phyloP scores from a whole-genome alignment of 2,113 vertebrate species.

The Xyrauchen texanus region DNA sequence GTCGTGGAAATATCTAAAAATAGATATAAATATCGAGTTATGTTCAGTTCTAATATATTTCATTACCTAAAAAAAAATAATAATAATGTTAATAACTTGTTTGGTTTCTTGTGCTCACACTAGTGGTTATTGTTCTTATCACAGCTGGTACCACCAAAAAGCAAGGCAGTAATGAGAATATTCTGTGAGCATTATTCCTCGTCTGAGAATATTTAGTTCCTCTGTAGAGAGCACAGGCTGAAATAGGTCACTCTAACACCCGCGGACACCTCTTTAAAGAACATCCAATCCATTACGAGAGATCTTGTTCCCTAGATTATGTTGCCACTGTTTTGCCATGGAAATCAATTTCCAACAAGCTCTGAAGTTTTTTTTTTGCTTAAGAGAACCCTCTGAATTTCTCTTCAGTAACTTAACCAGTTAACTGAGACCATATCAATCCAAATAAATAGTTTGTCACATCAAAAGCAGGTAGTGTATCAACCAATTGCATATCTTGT shows the following conservation, averaged over 20 bases:
- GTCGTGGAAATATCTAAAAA: too few relatives aligned
- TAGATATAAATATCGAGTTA: too few relatives aligned
- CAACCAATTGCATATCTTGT: too few relatives aligned
- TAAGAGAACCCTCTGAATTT: constrained; percentile 60
- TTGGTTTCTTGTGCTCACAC: neutral
- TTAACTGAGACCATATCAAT: neutral
- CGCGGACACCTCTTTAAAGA: constrained; percentile 77
- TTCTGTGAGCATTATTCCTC: constrained; percentile 55
- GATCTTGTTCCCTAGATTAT: constrained; percentile 78
- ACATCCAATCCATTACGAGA: constrained; percentile 68
- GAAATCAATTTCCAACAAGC: constrained; percentile 76
- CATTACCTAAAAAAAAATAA: too few relatives aligned
- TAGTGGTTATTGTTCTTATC: neutral
- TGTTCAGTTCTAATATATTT: too few relatives aligned
- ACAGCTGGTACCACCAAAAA: too few relatives aligned
- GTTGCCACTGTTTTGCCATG: constrained; percentile 73
- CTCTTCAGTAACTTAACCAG: neutral
- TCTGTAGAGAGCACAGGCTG: constrained; percentile 56
- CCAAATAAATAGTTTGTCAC: neutral
- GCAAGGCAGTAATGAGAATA: constrained; percentile 68
- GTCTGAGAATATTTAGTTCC: constrained; percentile 69
- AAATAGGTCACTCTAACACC: constrained; percentile 79
- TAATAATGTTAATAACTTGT: too few relatives aligned
- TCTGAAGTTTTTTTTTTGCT: constrained; percentile 53
- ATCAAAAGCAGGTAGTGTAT: neutral